Evolutionary conservation across 2,888 invertebrate genomes (phyloP).

Genomic region (Orchesella flavescens): DNA sequence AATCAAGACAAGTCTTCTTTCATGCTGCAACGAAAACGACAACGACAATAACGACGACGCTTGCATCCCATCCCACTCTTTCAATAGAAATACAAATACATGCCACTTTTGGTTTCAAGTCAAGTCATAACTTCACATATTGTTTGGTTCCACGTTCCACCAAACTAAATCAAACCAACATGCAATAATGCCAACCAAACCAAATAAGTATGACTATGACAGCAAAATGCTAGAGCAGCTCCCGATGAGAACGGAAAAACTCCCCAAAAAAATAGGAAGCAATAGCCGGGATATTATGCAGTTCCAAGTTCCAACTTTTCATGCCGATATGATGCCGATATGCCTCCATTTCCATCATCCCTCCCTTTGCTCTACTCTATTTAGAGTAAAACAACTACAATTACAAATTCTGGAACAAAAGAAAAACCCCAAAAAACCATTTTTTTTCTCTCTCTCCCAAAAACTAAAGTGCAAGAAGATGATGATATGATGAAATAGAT

Average conservation of each 20-base stretch:
- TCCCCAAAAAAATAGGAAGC: constrained; percentile 19
- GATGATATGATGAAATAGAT: background rate
- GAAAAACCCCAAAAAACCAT: background rate
- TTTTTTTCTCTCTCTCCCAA: background rate
- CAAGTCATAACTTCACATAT: too few species aligned
- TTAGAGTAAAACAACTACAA: constrained; percentile 16
- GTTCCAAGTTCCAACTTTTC: background rate
- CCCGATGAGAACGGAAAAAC: too few species aligned
- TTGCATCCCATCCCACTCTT: too few species aligned
- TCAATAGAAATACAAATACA: too few species aligned
- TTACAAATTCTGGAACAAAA: constrained; percentile 29
- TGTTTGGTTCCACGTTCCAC: too few species aligned
- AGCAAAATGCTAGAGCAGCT: too few species aligned
- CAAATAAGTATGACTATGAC: too few species aligned
- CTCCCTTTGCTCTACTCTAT: background rate
- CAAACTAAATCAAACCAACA: constrained; percentile 5
- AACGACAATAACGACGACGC: too few species aligned
- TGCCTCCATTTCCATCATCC: too few species aligned
- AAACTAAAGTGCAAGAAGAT: background rate
- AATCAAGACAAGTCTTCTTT: constrained; percentile 13
- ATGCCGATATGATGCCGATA: too few species aligned
- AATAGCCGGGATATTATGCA: constrained; percentile 5
- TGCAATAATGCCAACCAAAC: background rate
- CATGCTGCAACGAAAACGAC: background rate
- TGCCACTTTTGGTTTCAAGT: too few species aligned